Evolutionary conservation across 2,888 invertebrate species (phyloP).

Genomic region (Drosophila melanosoma): DNA sequence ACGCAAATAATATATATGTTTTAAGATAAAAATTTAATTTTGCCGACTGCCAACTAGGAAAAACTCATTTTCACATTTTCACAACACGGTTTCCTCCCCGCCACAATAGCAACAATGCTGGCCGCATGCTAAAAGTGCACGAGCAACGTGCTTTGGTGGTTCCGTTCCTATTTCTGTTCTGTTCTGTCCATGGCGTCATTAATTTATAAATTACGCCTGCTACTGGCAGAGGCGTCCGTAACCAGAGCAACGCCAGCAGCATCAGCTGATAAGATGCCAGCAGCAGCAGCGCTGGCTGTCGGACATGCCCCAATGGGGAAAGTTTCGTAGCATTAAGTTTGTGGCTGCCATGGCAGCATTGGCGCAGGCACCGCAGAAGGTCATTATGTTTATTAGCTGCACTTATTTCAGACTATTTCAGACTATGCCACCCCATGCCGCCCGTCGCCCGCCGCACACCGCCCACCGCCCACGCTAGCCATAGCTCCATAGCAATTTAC

Average conservation of each 20-base stretch:
- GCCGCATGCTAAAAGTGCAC: constrained; percentile 45
- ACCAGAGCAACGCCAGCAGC: constrained; percentile 13
- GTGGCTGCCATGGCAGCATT: constrained; percentile 19
- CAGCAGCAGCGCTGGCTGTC: constrained; percentile 1
- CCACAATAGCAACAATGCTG: constrained; percentile 43
- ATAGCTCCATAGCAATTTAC: constrained; percentile 52
- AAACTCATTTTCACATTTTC: constrained; percentile 66
- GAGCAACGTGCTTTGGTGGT: constrained; percentile 2
- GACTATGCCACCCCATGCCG: constrained; percentile 26
- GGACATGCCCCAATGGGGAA: constrained; percentile 45
- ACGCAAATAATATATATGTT: constrained; percentile 11
- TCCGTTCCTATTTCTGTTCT: constrained; percentile 27
- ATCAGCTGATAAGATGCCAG: constrained; percentile 48
- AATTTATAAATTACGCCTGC: constrained; percentile 62
- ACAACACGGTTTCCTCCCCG: constrained; percentile 12
- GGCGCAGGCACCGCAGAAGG: constrained; percentile 53
- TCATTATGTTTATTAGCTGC: constrained; percentile 72
- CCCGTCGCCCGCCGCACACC: not conserved
- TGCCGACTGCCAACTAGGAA: constrained; percentile 63
- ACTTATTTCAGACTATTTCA: constrained; percentile 67
- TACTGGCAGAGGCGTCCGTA: constrained; percentile 4
- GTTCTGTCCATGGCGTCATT: constrained; percentile 65
- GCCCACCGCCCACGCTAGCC: constrained; percentile 1
- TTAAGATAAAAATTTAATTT: constrained; percentile 70
- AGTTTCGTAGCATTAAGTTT: constrained; percentile 57